Percentiles rank a stretch among this genome's conserved stretches.
phyloP scores from a whole-genome alignment of 2,113 vertebrate genomes.

The Dasyornis broadbenti region DNA sequence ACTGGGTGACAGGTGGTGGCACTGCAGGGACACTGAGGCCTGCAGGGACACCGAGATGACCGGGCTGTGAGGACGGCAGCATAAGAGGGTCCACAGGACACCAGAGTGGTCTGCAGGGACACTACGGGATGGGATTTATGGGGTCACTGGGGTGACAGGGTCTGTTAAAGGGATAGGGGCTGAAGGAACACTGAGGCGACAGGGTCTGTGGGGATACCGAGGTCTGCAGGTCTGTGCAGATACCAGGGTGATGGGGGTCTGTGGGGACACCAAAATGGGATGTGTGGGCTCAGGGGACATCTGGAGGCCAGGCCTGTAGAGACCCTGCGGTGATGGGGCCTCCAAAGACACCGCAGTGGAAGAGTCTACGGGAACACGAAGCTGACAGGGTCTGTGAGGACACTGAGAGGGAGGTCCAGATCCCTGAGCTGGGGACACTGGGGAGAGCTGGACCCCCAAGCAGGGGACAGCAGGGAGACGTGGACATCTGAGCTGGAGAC shows the following conservation, averaged over 20 bases:
- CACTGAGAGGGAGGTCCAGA: not conserved
- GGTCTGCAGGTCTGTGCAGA: not conserved
- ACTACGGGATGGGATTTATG: not conserved
- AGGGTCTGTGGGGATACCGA: not conserved
- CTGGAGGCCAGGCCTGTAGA: not conserved
- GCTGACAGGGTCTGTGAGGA: not conserved
- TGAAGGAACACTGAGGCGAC: not conserved
- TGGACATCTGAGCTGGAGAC: not conserved
- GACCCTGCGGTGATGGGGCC: not conserved
- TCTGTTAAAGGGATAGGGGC: not conserved
- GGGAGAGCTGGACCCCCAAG: not conserved
- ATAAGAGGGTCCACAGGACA: not conserved
- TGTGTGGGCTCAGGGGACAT: not conserved
- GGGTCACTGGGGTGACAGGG: not conserved
- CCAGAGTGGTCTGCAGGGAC: not conserved
- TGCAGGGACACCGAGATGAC: not conserved
- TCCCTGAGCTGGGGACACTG: not conserved
- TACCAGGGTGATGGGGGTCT: not conserved
- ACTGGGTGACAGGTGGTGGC: not conserved
- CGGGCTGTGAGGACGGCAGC: not conserved
- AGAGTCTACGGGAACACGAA: not conserved
- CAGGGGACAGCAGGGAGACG: not conserved
- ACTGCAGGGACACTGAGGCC: not conserved
- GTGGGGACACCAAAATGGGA: not conserved
- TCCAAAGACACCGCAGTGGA: not conserved